These are phyloP conservation scores for Silurus lanzhouensis DNA, from an alignment of 2,797 vertebrate species.

Conservation along the genomic window DNA sequence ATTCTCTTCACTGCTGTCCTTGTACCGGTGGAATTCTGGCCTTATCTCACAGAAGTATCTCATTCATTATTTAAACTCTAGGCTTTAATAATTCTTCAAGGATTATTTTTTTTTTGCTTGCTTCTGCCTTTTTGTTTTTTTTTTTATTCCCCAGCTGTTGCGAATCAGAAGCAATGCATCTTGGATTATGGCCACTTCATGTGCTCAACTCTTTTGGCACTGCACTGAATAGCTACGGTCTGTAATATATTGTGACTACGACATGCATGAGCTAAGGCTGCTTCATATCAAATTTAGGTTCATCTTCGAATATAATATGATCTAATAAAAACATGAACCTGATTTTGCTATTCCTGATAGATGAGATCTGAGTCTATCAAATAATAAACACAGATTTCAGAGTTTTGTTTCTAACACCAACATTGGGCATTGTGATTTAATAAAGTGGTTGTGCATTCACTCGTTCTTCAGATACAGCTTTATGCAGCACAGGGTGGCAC, in stretches of 20 bases:
- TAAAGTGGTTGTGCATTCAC: background rate
- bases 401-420: conserved; percentile 15
- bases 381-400: conserved; percentile 16
- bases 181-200: conserved; percentile 31
- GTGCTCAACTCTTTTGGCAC: background rate
- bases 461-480: no score
- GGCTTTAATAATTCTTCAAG: conserved; percentile 67
- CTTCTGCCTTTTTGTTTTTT: conserved; percentile 26
- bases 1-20: conserved; percentile 69
- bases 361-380: conserved; percentile 26
- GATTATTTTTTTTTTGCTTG: conserved; percentile 36
- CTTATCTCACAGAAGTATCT: conserved; percentile 72
- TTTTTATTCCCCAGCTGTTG: conserved; percentile 35
- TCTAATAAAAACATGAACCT: background rate
- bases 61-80: conserved; percentile 74
- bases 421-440: conserved; percentile 53
- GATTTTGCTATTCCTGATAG: background rate
- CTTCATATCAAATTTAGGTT: background rate
- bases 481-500: no score
- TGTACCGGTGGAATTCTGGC: conserved; percentile 66
- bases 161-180: conserved; percentile 45
- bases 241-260: conserved; percentile 21
- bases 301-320: conserved; percentile 3
- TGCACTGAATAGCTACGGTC: background rate
- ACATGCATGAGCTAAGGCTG: background rate